Evolutionary conservation across 2,888 invertebrate species (phyloP).

Genomic region (Xylota sylvarum): DNA sequence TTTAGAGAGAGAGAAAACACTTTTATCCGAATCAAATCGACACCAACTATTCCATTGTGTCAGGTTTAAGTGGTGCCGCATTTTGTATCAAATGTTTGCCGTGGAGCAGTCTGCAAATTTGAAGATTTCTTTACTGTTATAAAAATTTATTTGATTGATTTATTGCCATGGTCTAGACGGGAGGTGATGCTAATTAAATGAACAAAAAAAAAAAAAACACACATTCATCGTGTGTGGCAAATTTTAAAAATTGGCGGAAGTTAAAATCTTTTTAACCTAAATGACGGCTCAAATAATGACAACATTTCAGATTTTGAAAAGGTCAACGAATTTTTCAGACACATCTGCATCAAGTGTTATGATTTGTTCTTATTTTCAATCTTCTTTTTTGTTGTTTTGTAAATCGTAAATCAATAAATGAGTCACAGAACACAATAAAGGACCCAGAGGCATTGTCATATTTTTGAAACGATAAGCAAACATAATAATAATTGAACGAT

Average conservation of each 20-base stretch:
- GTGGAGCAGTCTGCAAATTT: constrained; percentile 5
- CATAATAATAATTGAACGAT: constrained; percentile 3
- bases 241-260: neutral
- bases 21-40: constrained; percentile 24
- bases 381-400: neutral
- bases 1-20: constrained; percentile 38
- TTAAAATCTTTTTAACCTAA: neutral
- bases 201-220: neutral
- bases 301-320: neutral
- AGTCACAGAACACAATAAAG: neutral
- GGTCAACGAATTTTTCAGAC: constrained; percentile 21
- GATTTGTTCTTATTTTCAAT: neutral
- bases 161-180: constrained; percentile 16
- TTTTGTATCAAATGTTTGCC: constrained; percentile 5
- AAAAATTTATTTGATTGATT: constrained; percentile 28
- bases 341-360: neutral
- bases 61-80: constrained; percentile 27
- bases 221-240: neutral
- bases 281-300: neutral
- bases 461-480: constrained; percentile 5
- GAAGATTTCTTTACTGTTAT: constrained; percentile 6
- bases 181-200: constrained; percentile 17
- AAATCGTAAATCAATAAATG: neutral
- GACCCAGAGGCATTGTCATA: neutral
- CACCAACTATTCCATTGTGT: constrained; percentile 28